Conservation (phyloP, 1,140 invertebrate species). For the Artemia franciscana region DNA sequence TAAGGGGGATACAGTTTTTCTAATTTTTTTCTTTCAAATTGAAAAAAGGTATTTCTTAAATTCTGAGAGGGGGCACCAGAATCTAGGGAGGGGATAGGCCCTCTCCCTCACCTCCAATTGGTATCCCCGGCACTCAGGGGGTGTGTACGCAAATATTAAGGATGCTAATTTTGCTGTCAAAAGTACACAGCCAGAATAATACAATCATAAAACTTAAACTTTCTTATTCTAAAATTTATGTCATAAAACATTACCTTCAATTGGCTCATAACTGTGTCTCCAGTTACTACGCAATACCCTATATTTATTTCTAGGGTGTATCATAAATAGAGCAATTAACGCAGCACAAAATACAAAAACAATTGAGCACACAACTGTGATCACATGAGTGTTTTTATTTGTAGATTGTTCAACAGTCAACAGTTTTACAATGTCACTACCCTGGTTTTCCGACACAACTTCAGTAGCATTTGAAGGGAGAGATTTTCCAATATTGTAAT, state of each 20-base stretch:
- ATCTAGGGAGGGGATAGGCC: too few species aligned
- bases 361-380: not conserved
- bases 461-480: not conserved
- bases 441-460: not conserved
- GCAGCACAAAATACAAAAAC: not conserved
- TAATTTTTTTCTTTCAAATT: too few species aligned
- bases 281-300: not conserved
- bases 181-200: too few species aligned
- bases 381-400: not conserved
- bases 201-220: too few species aligned
- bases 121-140: too few species aligned
- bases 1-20: too few species aligned
- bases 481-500: not conserved
- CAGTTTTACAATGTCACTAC: not conserved
- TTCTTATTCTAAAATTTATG: too few species aligned
- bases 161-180: too few species aligned
- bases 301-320: not conserved
- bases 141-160: too few species aligned
- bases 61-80: too few species aligned
- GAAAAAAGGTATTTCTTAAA: too few species aligned
- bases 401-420: not conserved
- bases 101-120: too few species aligned
- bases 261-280: constrained; percentile 1
- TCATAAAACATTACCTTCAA: constrained; percentile 1
- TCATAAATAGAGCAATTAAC: not conserved